Evolutionary conservation across 2,797 vertebrate species (phyloP).

Genomic region (Neostethus bicornis): DNA sequence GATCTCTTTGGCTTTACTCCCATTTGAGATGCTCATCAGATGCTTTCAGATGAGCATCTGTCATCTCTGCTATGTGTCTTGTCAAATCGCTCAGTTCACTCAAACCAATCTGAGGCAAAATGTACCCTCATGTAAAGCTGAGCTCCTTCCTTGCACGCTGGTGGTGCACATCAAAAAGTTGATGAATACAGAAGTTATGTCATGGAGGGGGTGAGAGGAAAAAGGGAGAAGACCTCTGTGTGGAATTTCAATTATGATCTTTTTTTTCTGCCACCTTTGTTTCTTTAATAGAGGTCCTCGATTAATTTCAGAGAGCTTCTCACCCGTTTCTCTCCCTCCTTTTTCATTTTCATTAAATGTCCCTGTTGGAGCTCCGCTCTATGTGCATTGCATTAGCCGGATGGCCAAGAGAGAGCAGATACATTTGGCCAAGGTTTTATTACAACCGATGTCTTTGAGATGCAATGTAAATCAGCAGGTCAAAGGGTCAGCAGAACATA

Average conservation of each 20-base stretch:
- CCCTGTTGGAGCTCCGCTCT: conserved; percentile 64
- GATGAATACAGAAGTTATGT: conserved; percentile 48
- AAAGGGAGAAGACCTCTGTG: conserved; percentile 53
- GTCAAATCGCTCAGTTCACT: conserved; percentile 50
- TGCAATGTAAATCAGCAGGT: conserved; percentile 75
- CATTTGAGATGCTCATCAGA: conserved; percentile 45
- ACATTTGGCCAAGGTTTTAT: conserved; percentile 59
- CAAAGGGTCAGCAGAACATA: conserved; percentile 65
- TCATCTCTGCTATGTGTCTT: conserved; percentile 44
- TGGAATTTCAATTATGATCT: conserved; percentile 69
- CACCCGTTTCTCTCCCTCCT: conserved; percentile 60
- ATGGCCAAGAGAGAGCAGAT: conserved; percentile 54
- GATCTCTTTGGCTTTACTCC: conserved; percentile 42
- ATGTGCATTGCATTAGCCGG: conserved; percentile 56
- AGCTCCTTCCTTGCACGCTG: conserved; percentile 18
- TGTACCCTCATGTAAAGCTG: conserved; percentile 33
- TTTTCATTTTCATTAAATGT: conserved; percentile 72
- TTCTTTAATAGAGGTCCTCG: conserved; percentile 70
- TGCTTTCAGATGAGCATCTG: conserved; percentile 50
- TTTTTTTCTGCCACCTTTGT: conserved; percentile 60
- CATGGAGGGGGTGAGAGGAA: conserved; percentile 29
- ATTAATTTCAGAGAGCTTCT: conserved; percentile 72
- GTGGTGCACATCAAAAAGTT: conserved; percentile 55
- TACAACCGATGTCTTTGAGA: conserved; percentile 68
- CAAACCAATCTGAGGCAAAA: conserved; percentile 25